A percentile compares a stretch with the other conserved stretches of the same genome.
phyloP scores from a whole-genome alignment of 2,113 vertebrate genomes.

The Riparia riparia region DNA sequence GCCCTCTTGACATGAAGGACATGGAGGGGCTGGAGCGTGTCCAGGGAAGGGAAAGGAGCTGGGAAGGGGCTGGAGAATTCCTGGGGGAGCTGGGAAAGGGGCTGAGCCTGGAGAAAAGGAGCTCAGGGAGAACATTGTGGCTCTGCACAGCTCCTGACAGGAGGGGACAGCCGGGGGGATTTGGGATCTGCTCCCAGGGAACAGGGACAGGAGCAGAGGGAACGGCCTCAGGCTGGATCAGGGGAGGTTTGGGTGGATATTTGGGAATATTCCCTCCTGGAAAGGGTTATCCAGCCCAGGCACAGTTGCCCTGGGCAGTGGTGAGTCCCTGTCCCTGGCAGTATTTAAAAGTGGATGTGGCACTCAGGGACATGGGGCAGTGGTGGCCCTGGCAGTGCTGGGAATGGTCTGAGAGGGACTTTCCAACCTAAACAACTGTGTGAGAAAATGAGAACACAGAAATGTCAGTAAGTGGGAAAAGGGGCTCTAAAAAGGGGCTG shows the following conservation, averaged over 20 bases:
- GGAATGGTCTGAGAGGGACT: background rate
- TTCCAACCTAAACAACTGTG: background rate
- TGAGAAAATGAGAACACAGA: fast-evolving
- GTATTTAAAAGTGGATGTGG: background rate
- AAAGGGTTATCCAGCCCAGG: background rate
- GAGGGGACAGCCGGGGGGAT: background rate
- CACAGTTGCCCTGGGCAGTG: background rate
- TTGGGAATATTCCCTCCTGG: background rate
- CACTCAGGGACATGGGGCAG: background rate
- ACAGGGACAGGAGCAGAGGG: background rate
- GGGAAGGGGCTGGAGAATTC: background rate
- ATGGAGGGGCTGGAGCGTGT: fast-evolving
- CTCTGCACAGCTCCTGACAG: background rate
- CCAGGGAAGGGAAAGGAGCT: background rate
- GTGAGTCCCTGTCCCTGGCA: fast-evolving
- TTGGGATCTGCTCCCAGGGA: background rate
- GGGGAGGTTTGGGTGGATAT: fast-evolving
- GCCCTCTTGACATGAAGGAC: no score
- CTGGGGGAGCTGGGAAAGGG: background rate
- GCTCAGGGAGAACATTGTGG: background rate
- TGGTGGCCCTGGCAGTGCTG: background rate
- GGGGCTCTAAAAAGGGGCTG: background rate
- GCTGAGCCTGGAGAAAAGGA: background rate
- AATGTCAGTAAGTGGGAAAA: background rate
- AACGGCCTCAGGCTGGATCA: fast-evolving